phyloP scores from a whole-genome alignment of 2,888 invertebrate species.

The Lymantria monacha region DNA sequence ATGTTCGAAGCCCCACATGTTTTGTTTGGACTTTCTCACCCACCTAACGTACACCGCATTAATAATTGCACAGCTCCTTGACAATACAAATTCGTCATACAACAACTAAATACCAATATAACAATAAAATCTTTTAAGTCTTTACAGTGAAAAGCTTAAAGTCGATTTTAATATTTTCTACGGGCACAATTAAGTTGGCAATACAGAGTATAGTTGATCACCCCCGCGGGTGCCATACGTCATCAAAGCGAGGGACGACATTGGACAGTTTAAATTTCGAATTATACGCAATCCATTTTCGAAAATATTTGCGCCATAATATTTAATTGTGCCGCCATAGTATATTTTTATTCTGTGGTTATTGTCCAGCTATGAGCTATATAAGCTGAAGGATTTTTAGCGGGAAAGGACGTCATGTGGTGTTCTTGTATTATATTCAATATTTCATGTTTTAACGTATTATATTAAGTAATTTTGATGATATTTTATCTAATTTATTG shows the following conservation, averaged over 20 bases:
- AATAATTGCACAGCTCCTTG: slow-evolving; percentile 45
- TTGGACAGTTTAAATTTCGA: slow-evolving; percentile 73
- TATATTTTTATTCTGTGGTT: too few relatives aligned
- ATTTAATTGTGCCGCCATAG: too few relatives aligned
- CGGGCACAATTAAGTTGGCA: slow-evolving; percentile 17
- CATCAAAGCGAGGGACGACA: slow-evolving; percentile 51
- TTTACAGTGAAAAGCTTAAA: neutral
- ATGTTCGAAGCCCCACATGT: slow-evolving; percentile 24
- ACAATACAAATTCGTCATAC: slow-evolving; percentile 50
- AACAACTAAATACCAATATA: slow-evolving; percentile 20
- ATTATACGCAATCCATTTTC: slow-evolving; percentile 59
- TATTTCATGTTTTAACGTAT: too few relatives aligned
- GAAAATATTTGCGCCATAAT: slow-evolving; percentile 32
- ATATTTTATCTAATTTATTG: too few relatives aligned
- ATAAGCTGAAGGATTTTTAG: too few relatives aligned
- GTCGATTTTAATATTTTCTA: slow-evolving; percentile 1
- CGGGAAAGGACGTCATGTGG: too few relatives aligned
- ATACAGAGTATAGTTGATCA: slow-evolving; percentile 52
- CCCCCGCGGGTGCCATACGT: slow-evolving; percentile 69
- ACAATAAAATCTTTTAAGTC: neutral
- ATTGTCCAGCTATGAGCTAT: too few relatives aligned
- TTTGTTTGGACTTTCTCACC: slow-evolving; percentile 33
- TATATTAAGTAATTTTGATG: too few relatives aligned
- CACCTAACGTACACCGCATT: slow-evolving; percentile 39
- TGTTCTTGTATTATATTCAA: too few relatives aligned